These are phyloP conservation scores for Bothrops alternatus DNA, from an alignment of 2,797 vertebrate species.

Conservation along the genomic window DNA sequence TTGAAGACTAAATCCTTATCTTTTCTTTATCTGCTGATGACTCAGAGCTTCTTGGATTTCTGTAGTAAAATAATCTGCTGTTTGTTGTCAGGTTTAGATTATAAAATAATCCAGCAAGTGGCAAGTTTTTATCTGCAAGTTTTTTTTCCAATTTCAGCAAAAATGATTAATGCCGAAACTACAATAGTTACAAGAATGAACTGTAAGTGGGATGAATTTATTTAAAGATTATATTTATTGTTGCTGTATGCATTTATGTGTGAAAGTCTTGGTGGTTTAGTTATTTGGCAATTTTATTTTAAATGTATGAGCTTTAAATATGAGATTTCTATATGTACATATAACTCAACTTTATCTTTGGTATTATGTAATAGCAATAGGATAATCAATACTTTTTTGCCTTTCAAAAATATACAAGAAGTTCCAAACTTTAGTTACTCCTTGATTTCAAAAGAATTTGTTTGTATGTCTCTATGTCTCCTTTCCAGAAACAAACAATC, in stretches of 20 bases:
- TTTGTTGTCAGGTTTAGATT: not conserved
- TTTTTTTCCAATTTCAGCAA: not conserved
- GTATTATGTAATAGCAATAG: not conserved
- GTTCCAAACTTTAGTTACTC: not conserved
- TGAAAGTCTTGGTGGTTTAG: not conserved
- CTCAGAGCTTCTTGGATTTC: not conserved
- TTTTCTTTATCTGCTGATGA: not conserved
- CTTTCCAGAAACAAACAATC: conserved; percentile 16
- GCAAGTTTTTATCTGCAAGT: not conserved
- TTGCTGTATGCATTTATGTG: not conserved
- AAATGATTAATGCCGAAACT: not conserved
- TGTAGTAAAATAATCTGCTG: not conserved
- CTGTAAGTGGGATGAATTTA: not conserved
- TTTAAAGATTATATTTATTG: not conserved
- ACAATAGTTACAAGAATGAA: not conserved
- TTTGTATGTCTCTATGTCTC: not conserved
- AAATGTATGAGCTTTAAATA: not conserved
- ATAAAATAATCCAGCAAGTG: not conserved
- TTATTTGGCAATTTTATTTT: not conserved
- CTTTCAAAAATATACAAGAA: conserved; percentile 1
- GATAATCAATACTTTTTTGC: not conserved
- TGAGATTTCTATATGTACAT: not conserved
- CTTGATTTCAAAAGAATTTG: conserved; percentile 13
- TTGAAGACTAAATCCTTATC: not conserved
- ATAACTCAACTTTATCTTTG: not conserved